Evolutionary conservation across 2,797 vertebrate genomes (phyloP).

Genomic region (Dendrocincla tyrannina): DNA sequence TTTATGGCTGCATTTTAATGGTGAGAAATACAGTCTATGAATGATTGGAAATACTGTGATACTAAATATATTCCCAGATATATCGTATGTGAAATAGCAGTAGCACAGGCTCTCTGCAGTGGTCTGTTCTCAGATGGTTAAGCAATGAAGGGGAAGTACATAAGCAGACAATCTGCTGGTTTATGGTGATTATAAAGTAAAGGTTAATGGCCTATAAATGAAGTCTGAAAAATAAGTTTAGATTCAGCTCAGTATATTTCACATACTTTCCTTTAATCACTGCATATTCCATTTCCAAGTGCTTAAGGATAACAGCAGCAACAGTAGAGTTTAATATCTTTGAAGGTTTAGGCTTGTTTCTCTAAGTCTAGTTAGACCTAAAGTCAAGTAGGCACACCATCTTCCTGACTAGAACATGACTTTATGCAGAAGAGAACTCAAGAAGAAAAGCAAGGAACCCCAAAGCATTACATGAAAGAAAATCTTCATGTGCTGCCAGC

Average conservation of each 20-base stretch:
- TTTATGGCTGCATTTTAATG: background rate
- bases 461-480: background rate
- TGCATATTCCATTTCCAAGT: background rate
- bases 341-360: background rate
- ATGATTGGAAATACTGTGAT: background rate
- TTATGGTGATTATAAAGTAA: background rate
- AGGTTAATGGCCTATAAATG: background rate
- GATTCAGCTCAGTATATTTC: background rate
- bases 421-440: background rate
- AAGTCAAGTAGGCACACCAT: background rate
- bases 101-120: background rate
- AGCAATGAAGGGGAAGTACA: background rate
- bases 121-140: background rate
- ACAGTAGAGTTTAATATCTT: background rate
- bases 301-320: background rate
- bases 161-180: background rate
- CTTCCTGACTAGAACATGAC: background rate
- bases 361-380: background rate
- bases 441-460: background rate
- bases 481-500: background rate
- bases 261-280: background rate
- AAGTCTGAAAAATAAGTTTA: background rate
- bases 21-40: background rate
- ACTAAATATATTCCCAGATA: background rate
- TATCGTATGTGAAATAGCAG: background rate